phyloP scores from a whole-genome alignment of 2,113 vertebrate genomes.

The Ornithorhynchus anatinus region DNA sequence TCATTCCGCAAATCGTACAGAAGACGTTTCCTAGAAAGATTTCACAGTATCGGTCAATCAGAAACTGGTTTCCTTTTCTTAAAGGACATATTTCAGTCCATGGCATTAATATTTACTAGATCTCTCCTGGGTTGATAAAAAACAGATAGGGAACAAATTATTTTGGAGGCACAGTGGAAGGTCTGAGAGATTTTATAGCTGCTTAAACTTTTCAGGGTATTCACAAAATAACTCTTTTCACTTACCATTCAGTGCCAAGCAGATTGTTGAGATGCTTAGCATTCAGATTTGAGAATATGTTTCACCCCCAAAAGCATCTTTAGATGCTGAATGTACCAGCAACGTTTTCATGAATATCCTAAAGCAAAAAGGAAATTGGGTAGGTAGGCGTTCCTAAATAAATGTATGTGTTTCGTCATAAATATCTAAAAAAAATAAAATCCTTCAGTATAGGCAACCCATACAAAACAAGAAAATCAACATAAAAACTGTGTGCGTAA shows the following conservation, averaged over 20 bases:
- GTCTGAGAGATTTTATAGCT: neutral
- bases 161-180: neutral
- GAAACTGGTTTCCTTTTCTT: conserved; percentile 1
- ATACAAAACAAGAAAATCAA: neutral
- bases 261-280: neutral
- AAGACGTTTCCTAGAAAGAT: neutral
- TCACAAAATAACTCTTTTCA: neutral
- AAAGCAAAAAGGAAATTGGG: conserved; percentile 12
- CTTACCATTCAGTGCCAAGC: conserved; percentile 8
- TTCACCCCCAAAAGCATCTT: neutral
- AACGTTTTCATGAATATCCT: neutral
- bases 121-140: neutral
- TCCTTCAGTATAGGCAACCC: neutral
- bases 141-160: neutral
- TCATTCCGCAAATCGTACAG: too few species aligned
- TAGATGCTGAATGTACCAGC: neutral
- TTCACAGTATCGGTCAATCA: neutral
- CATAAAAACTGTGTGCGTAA: neutral
- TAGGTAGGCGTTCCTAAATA: too few species aligned
- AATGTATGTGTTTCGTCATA: too few species aligned
- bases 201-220: neutral
- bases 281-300: conserved; percentile 9
- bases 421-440: conserved; percentile 14
- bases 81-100: neutral
- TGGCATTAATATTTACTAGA: neutral